These are phyloP conservation scores for Gobio occitaniae DNA, from an alignment of 2,797 vertebrate genomes.

Conservation along the genomic window DNA sequence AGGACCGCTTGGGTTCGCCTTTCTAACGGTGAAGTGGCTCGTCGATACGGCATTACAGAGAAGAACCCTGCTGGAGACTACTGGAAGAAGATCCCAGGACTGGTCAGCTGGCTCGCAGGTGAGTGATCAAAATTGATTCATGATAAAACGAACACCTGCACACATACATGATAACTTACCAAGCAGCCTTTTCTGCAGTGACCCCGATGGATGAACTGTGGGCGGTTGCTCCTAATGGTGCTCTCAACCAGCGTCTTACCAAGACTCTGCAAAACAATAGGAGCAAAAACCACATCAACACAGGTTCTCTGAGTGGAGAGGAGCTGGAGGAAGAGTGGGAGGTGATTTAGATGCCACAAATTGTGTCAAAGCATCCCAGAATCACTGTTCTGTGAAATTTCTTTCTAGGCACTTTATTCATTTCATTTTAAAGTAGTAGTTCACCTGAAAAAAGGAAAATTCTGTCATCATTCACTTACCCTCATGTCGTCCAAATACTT, in stretches of 20 bases:
- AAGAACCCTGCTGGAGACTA: slow-evolving; percentile 95
- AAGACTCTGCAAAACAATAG: slow-evolving; percentile 86
- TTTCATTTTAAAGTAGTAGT: slow-evolving; percentile 47
- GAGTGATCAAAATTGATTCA: slow-evolving; percentile 51
- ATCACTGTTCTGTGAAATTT: slow-evolving; percentile 55
- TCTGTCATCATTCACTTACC: background rate
- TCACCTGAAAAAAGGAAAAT: slow-evolving; percentile 40
- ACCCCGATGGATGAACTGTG: slow-evolving; percentile 91
- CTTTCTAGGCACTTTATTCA: slow-evolving; percentile 70
- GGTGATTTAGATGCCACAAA: slow-evolving; percentile 83
- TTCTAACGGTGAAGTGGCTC: slow-evolving; percentile 89
- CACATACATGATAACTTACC: background rate
- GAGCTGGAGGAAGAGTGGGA: slow-evolving; percentile 97
- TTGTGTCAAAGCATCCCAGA: slow-evolving; percentile 22
- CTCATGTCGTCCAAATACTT: background rate
- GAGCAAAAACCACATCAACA: slow-evolving; percentile 68
- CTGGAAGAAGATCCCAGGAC: slow-evolving; percentile 96
- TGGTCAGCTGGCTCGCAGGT: slow-evolving; percentile 86
- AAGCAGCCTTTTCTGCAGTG: slow-evolving; percentile 74
- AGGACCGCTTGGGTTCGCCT: slow-evolving; percentile 93
- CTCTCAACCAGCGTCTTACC: slow-evolving; percentile 89
- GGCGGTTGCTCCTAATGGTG: slow-evolving; percentile 85
- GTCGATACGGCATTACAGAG: slow-evolving; percentile 90
- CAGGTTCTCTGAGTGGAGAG: slow-evolving; percentile 75
- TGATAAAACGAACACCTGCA: background rate